A percentile compares a stretch with the other conserved stretches of the same genome.
Evolutionary conservation across 2,797 vertebrate species (phyloP).

Genomic region (Botia kubotai): DNA sequence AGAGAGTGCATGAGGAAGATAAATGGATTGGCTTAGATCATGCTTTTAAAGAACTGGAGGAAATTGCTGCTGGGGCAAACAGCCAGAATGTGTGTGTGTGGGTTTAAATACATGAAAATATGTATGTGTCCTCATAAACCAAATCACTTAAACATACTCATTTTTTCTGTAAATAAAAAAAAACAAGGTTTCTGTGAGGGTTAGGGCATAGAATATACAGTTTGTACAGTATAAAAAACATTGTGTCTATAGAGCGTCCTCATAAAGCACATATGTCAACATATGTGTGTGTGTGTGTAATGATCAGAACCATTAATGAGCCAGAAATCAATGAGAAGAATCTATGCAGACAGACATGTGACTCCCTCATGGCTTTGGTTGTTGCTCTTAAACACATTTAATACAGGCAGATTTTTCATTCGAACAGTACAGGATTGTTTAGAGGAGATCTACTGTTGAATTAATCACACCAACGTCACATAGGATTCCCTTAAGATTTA

Average conservation of each 20-base stretch:
- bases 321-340: slow-evolving; percentile 14
- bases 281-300: background rate
- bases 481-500: background rate
- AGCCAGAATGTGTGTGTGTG: slow-evolving; percentile 10
- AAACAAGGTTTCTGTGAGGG: no score
- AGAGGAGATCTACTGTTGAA: background rate
- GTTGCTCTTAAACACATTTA: slow-evolving; percentile 6
- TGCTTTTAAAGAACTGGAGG: background rate
- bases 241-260: no score
- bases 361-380: background rate
- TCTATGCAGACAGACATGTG: no score
- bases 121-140: background rate
- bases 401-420: background rate
- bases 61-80: background rate
- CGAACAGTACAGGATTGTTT: background rate
- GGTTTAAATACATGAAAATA: background rate
- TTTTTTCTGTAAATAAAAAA: no score
- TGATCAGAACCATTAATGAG: slow-evolving; percentile 6
- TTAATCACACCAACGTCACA: background rate
- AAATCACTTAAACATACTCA: no score
- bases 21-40: background rate
- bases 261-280: no score
- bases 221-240: no score
- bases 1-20: background rate
- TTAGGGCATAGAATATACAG: no score